Conservation (phyloP, 2,113 vertebrate genomes). For the Ailuropoda melanoleuca region DNA sequence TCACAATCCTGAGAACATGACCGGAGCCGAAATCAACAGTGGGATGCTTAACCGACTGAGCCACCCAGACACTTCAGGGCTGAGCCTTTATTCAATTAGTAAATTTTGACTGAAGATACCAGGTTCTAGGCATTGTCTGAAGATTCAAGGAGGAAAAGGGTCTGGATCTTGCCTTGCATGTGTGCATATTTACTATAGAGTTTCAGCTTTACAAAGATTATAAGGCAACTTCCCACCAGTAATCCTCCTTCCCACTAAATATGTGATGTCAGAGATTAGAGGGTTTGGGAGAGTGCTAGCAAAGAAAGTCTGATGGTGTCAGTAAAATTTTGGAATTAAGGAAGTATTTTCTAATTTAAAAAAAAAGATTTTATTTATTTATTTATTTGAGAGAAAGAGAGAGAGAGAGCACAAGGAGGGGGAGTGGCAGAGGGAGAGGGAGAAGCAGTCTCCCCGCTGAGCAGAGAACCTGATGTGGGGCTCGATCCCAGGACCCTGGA, state of each 20-base stretch:
- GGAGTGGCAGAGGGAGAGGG: no score
- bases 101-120: neutral
- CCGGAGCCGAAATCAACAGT: neutral
- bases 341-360: neutral
- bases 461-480: no score
- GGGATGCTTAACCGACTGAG: neutral
- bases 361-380: no score
- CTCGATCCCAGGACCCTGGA: no score
- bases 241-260: neutral
- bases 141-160: neutral
- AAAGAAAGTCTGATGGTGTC: neutral
- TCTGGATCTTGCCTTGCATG: neutral
- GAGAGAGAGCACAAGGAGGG: no score
- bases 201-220: neutral
- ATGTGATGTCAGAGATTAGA: neutral
- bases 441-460: no score
- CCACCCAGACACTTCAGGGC: neutral
- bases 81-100: neutral
- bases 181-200: neutral
- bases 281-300: neutral
- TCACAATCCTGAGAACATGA: neutral
- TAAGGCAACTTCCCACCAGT: neutral
- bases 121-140: neutral
- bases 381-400: no score
- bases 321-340: slow-evolving; percentile 22